phyloP scores from a whole-genome alignment of 2,113 vertebrate species.

The Gallinago paraguaiae region DNA sequence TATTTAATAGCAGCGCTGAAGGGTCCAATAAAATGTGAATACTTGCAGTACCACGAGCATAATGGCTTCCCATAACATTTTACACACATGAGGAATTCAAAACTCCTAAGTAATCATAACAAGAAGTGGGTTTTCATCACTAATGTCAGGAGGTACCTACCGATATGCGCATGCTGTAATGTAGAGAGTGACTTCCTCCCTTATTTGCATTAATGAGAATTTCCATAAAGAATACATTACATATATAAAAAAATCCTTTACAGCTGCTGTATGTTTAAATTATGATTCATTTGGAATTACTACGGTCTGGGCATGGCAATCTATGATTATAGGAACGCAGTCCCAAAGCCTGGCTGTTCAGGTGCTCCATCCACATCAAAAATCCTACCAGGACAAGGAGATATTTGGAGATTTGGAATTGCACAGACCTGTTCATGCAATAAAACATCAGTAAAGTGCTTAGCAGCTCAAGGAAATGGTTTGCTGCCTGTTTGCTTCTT shows the following conservation, averaged over 20 bases:
- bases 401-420: neutral
- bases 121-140: constrained; percentile 57
- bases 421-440: neutral
- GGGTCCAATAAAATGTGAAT: constrained; percentile 65
- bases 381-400: neutral
- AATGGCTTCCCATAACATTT: constrained; percentile 65
- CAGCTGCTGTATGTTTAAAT: constrained; percentile 30
- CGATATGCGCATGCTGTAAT: neutral
- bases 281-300: constrained; percentile 20
- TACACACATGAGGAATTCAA: constrained; percentile 56
- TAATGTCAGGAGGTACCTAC: constrained; percentile 41
- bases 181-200: constrained; percentile 19
- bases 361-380: neutral
- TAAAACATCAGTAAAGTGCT: neutral
- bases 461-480: neutral
- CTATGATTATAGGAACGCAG: neutral
- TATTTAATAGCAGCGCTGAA: constrained; percentile 65
- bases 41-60: constrained; percentile 39
- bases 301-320: neutral
- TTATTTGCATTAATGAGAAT: constrained; percentile 65
- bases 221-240: constrained; percentile 57
- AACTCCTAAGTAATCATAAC: constrained; percentile 59
- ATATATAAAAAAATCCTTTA: constrained; percentile 30
- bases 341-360: neutral
- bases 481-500: neutral